Base-by-base conservation (phyloP, 2,888 invertebrate genomes). In the Chydorus sphaericus region DNA sequence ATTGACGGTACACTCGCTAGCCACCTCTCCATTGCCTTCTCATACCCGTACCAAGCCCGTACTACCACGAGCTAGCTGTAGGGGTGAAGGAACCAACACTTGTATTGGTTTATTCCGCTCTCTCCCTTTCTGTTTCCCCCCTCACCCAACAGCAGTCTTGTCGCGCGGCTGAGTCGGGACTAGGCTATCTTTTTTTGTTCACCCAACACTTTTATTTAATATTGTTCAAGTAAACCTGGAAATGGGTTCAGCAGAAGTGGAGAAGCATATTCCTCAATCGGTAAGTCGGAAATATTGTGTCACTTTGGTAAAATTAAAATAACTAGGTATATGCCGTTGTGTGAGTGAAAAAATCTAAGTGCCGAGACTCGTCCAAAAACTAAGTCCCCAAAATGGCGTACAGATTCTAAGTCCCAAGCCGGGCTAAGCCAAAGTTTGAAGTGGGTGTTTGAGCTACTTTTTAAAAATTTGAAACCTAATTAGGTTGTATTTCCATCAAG, bases 361-460 rank as follows among this genome's bases (percentile, higher is more conserved):
- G 10, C 14, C 36, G n/a, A n/a, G n/a, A 10, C 36, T n/a, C 36
- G 36, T n/a, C 10, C 14, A 33, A 7, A 39, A 7, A 7, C 77
- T 77, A 84, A 84, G 83, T 84, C 83, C 82, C 81, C n/a, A 84
- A 84, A 82, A 85, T 85, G 85, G 85, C 85, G 85, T 81, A 83
- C 79, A 52, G 77, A 76, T 76, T 76, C 76, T 77, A 78, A 81
- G 79, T 80, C 77, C 79, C 76, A 72, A 70, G 71, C 74, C 71
- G 73, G 72, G 71, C 73, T 23, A 28, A 20, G 39, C 36, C n/a
- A 29, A 4, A 3, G 20, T 36, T 33, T 23, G 30, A 20, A 2
- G 52, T 5, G n/a, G 16, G 16, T 16, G 10, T 14, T 26, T 8
- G 18, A 18, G 18, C 6, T 16, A 2, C 10, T 4, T 33, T 52